Conservation (phyloP, 2,888 invertebrate species). For the Atrina japonica region DNA sequence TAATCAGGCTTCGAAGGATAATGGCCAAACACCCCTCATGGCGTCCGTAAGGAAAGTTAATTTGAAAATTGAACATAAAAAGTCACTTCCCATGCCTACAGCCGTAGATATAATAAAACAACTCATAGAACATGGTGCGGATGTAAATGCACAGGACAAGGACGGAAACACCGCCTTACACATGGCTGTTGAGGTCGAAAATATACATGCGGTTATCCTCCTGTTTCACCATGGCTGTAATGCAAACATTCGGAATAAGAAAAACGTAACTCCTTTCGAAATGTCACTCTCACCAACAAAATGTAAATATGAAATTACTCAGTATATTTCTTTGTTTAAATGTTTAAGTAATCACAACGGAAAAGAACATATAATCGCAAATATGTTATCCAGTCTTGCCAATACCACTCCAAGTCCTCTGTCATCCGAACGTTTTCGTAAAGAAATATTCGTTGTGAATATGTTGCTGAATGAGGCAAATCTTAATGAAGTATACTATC, state of each 20-base stretch:
- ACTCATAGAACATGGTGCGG: constrained; percentile 41
- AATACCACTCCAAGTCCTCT: too few relatives aligned
- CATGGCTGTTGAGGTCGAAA: constrained; percentile 37
- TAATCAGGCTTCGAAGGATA: constrained; percentile 28
- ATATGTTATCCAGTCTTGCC: too few relatives aligned
- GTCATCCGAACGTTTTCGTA: too few relatives aligned
- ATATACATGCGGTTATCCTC: constrained; percentile 40
- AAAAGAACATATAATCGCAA: too few relatives aligned
- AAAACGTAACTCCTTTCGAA: constrained; percentile 40
- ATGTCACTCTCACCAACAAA: constrained; percentile 9
- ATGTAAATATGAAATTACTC: too few relatives aligned
- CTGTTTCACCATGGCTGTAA: constrained; percentile 49
- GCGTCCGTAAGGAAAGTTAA: constrained; percentile 3
- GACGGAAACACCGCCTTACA: constrained; percentile 48
- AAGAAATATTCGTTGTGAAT: too few relatives aligned
- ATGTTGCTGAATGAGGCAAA: not conserved
- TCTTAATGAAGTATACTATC: not conserved
- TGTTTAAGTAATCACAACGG: too few relatives aligned
- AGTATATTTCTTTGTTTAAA: too few relatives aligned
- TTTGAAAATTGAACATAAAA: not conserved
- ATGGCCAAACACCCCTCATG: constrained; percentile 48
- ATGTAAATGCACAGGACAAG: constrained; percentile 39
- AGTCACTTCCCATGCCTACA: constrained; percentile 20
- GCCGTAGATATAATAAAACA: constrained; percentile 41
- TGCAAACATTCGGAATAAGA: constrained; percentile 36